Evolutionary conservation across 2,888 invertebrate species (phyloP), one percentile per base, ranked within the genome.

Genomic region (Xestoiulus laeticollis): DNA sequence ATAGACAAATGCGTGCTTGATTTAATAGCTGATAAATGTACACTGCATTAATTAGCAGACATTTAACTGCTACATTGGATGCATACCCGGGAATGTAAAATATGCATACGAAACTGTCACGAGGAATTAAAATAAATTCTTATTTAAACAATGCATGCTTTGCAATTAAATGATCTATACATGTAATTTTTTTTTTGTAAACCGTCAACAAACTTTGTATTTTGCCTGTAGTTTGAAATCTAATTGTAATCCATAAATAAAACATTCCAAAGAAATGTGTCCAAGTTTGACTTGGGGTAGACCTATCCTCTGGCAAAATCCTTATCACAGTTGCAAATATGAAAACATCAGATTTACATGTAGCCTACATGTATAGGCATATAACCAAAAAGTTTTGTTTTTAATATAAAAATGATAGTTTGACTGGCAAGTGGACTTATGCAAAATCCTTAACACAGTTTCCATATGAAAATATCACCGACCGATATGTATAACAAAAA

Each of bases 21-120:
- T 59, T 59, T 59, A 59, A 59, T 59, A 59, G 53, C n/a, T 3
- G 53, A 59, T 59, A 48, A 59, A 59, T 59, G n/a, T 59, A 59
- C 6, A n/a, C 53, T n/a, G n/a, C 6, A 59, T 59, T 59, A 19
- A 59, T 59, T 59, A n/a, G n/a, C 53, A 59, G 53, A 6, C 53
- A 59, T 19, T 59, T 59, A 59, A n/a, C 53, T 59, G 53, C n/a
- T n/a, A 59, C 19, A 19, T n/a, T n/a, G 6, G 53, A n/a, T 5
- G 16, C n/a, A n/a, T 59, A 16, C 6, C n/a, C 19, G 53, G n/a
- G 5, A n/a, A 59, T 59, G 19, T 19, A 48, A 48, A n/a, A n/a
- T n/a, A n/a, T n/a, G n/a, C n/a, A n/a, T n/a, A 48, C 48, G 19
- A 6, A 48, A 14, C 19, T 48, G 48, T 14, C 10, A 48, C 48